Evolutionary conservation across 2,888 invertebrate species (phyloP).

Genomic region (Stictocephala bisonia): DNA sequence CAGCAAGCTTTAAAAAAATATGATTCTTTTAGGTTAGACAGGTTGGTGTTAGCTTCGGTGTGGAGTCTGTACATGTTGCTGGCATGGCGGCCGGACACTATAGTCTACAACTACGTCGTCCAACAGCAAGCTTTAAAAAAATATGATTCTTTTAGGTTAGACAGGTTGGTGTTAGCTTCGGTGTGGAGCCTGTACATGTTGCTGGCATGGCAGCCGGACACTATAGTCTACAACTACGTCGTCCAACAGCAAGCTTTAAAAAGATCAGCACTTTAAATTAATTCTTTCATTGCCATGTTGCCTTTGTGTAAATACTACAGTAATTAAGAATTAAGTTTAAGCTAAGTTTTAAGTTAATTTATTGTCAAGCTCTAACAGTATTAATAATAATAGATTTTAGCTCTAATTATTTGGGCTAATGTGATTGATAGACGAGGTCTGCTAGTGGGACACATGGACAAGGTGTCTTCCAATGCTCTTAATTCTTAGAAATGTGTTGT

Average conservation of each 20-base stretch:
- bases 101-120: constrained; percentile 27
- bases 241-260: constrained; percentile 24
- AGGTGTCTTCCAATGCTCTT: no score
- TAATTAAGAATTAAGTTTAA: no score
- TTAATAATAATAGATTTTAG: no score
- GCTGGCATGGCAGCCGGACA: constrained; percentile 30
- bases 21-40: constrained; percentile 42
- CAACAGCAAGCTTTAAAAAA: constrained; percentile 29
- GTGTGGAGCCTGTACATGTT: constrained; percentile 42
- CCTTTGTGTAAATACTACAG: no score
- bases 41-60: constrained; percentile 30
- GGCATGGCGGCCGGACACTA: constrained; percentile 23
- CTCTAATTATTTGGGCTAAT: no score
- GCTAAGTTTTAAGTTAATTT: no score
- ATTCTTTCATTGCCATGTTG: no score
- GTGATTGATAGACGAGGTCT: no score
- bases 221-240: constrained; percentile 20
- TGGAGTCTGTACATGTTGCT: constrained; percentile 42
- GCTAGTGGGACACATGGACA: no score
- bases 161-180: constrained; percentile 32
- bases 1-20: constrained; percentile 16
- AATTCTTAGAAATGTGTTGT: no score
- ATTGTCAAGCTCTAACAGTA: no score
- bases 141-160: constrained; percentile 42
- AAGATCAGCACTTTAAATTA: no score